These are phyloP conservation scores for Sapajus apella DNA, from an alignment of 2,113 vertebrate genomes.

Conservation along the genomic window DNA sequence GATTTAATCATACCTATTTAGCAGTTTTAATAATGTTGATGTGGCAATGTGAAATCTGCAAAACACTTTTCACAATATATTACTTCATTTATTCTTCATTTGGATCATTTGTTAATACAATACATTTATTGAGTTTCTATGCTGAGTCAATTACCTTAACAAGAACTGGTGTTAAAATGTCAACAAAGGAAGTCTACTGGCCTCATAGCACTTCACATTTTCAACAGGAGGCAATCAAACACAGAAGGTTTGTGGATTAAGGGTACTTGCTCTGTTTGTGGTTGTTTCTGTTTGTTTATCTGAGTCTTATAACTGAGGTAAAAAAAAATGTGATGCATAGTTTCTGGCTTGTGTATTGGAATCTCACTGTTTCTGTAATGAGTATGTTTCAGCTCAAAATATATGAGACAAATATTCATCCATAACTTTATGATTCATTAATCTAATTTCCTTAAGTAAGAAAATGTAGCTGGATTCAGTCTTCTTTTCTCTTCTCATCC, in stretches of 20 bases:
- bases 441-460: neutral
- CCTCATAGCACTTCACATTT: neutral
- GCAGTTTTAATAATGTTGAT: neutral
- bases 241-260: neutral
- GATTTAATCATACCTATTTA: neutral
- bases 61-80: neutral
- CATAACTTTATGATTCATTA: neutral
- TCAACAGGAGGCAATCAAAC: neutral
- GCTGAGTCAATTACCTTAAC: neutral
- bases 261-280: neutral
- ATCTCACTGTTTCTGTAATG: neutral
- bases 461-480: neutral
- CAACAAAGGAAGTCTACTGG: neutral
- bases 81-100: neutral
- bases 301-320: neutral
- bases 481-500: neutral
- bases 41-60: neutral
- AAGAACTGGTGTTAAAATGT: neutral
- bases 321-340: neutral
- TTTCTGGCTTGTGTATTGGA: neutral
- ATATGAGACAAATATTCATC: neutral
- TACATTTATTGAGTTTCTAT: neutral
- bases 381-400: neutral
- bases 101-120: neutral
- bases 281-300: too few species aligned